Base-by-base conservation (phyloP, 2,888 invertebrate species). In the Euphydryas editha region DNA sequence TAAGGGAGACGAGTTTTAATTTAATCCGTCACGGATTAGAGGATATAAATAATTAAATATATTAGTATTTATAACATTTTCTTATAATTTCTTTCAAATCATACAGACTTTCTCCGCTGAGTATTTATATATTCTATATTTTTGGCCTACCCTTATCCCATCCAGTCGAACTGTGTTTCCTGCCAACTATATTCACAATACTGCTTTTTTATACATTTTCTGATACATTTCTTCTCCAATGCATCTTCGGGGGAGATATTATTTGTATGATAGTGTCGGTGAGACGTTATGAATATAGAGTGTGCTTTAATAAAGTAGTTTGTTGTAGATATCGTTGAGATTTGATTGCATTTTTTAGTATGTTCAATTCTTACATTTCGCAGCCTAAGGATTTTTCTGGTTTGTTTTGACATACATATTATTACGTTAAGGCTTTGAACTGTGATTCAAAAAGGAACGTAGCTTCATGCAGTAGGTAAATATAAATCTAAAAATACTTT, bases 251-350 rank as follows among this genome's bases (percentile, higher is more conserved):
- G 89, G 90, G 91, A 83, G 88, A 90, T 90, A 91, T 90, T 90
- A 90, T 91, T 88, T 89, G 89, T 76, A 75, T 82, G 90, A 90
- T 91, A 88, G 87, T 90, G 86, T 86, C 80, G 79, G 77, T 86
- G 87, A 85, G 83, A 87, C 90, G 92, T 92, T 91, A 91, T 92
- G 92, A 92, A 92, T 92, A 92, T 87, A 92, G 88, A 92, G 89
- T 87, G 84, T 77, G 82, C 85, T 88, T 91, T 92, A 92, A 91
- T 92, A 92, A 88, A 92, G 83, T 87, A 86, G 82, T 82, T 82
- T 80, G 79, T 82, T 74, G 75, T 74, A 75, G 68, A 73, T 72
- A 72, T 72, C 74, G 61, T 62, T 65, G 61, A 62, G 69, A 72
- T 74, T 75, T 69, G 69, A 72, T 77, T 65, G 76, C 73, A 67